Percentiles rank a stretch among this genome's conserved stretches.
phyloP scores from a whole-genome alignment of 2,797 vertebrate species.

The Mus spretus region DNA sequence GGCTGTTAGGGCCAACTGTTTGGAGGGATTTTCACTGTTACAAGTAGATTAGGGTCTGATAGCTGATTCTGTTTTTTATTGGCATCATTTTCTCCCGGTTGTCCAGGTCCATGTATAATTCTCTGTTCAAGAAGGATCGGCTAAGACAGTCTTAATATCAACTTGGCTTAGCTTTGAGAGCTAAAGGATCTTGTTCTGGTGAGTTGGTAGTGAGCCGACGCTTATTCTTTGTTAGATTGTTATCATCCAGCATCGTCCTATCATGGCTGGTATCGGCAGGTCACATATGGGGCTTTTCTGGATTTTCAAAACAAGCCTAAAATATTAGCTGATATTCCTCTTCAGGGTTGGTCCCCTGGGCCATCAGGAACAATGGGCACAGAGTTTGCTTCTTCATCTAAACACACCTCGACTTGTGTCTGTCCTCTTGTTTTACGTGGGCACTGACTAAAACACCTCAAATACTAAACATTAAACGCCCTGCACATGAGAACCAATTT shows the following conservation, averaged over 20 bases:
- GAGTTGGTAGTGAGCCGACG: conserved; percentile 71
- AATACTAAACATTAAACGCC: conserved; percentile 60
- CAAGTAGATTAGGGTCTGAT: conserved; percentile 71
- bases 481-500: conserved; percentile 40
- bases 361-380: neutral
- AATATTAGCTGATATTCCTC: conserved; percentile 41
- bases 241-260: conserved; percentile 56
- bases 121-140: conserved; percentile 67
- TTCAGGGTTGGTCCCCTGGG: neutral
- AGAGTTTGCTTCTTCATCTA: conserved; percentile 15
- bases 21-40: conserved; percentile 69
- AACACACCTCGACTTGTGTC: conserved; percentile 13
- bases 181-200: neutral
- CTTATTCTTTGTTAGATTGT: conserved; percentile 57
- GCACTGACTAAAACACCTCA: conserved; percentile 32
- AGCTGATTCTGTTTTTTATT: conserved; percentile 58
- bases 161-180: conserved; percentile 33
- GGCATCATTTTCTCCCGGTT: conserved; percentile 62
- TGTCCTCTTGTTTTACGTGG: conserved; percentile 70
- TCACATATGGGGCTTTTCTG: conserved; percentile 60
- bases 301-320: conserved; percentile 66
- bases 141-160: conserved; percentile 50
- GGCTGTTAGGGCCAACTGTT: conserved; percentile 68
- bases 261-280: conserved; percentile 60
- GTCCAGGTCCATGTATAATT: conserved; percentile 7